Evolutionary conservation across 2,888 invertebrate genomes (phyloP).

Genomic region (Dolomedes plantarius): DNA sequence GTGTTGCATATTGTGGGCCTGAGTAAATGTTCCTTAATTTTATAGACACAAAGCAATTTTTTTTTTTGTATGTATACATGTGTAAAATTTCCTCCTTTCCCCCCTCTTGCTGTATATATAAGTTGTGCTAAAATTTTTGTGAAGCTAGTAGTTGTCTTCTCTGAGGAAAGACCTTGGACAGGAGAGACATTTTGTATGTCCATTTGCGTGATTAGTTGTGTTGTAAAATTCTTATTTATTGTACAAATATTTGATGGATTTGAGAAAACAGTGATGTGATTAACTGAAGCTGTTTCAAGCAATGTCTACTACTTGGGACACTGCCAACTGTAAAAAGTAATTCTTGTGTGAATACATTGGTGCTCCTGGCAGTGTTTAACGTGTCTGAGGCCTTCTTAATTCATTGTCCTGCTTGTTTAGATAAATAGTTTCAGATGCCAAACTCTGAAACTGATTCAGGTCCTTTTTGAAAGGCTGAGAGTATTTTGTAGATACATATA

Average conservation of each 20-base stretch:
- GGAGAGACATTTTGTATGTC: slow-evolving; percentile 29
- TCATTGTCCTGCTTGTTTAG: slow-evolving; percentile 40
- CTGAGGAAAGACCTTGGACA: slow-evolving; percentile 10
- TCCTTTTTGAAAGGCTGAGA: slow-evolving; percentile 56
- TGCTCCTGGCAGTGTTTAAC: slow-evolving; percentile 61
- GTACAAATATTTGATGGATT: slow-evolving; percentile 51
- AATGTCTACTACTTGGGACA: slow-evolving; percentile 30
- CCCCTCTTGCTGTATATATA: slow-evolving; percentile 42
- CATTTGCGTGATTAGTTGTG: slow-evolving; percentile 51
- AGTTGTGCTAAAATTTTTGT: slow-evolving; percentile 43
- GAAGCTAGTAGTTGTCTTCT: slow-evolving; percentile 35
- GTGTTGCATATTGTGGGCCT: background rate
- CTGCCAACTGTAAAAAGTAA: slow-evolving; percentile 59
- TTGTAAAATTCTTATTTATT: slow-evolving; percentile 67
- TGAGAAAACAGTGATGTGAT: slow-evolving; percentile 20
- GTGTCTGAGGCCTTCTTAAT: slow-evolving; percentile 60
- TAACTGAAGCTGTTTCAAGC: slow-evolving; percentile 8
- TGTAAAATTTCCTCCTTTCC: slow-evolving; percentile 32
- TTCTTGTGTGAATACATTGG: slow-evolving; percentile 52
- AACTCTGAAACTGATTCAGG: slow-evolving; percentile 29
- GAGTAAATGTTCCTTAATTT: background rate
- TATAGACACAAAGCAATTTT: background rate
- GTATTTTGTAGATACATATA: slow-evolving; percentile 69
- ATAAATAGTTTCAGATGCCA: slow-evolving; percentile 24
- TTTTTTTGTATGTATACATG: slow-evolving; percentile 24